Evolutionary conservation across 2,888 invertebrate genomes (phyloP).

Genomic region (Octonoba sinensis): DNA sequence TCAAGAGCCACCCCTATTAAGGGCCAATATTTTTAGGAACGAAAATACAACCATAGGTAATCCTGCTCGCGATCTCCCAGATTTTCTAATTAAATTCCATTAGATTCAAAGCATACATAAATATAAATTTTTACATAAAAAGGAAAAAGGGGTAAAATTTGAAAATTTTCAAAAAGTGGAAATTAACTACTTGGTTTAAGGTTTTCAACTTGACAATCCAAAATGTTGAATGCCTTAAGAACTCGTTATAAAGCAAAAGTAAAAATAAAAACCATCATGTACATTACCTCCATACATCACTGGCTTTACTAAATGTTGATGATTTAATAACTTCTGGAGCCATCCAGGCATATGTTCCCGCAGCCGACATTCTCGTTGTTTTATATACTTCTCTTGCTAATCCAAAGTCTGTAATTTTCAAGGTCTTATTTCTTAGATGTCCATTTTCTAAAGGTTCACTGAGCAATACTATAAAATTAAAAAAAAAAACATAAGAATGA

Average conservation of each 20-base stretch:
- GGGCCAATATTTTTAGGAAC: too few species aligned
- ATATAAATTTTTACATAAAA: too few species aligned
- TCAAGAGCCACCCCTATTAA: too few species aligned
- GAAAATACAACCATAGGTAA: too few species aligned
- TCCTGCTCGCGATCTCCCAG: too few species aligned
- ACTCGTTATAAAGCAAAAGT: neutral
- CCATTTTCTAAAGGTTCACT: constrained; percentile 74
- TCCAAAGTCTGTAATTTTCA: constrained; percentile 98
- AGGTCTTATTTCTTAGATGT: constrained; percentile 87
- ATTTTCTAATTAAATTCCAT: too few species aligned
- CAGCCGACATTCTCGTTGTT: constrained; percentile 96
- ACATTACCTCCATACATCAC: constrained; percentile 91
- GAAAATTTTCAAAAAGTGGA: too few species aligned
- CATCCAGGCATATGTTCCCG: constrained; percentile 99
- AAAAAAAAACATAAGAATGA: neutral
- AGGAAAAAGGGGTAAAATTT: too few species aligned
- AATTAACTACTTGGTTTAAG: too few species aligned
- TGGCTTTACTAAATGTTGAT: constrained; percentile 90
- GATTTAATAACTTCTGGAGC: constrained; percentile 95
- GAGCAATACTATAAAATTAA: constrained; percentile 71
- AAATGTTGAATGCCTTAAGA: too few species aligned
- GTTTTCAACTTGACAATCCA: too few species aligned
- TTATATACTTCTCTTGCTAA: constrained; percentile 94
- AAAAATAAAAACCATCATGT: neutral
- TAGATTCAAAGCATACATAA: too few species aligned